Base-by-base conservation (phyloP, 2,888 invertebrate genomes). In the Margaritifera margaritifera region DNA sequence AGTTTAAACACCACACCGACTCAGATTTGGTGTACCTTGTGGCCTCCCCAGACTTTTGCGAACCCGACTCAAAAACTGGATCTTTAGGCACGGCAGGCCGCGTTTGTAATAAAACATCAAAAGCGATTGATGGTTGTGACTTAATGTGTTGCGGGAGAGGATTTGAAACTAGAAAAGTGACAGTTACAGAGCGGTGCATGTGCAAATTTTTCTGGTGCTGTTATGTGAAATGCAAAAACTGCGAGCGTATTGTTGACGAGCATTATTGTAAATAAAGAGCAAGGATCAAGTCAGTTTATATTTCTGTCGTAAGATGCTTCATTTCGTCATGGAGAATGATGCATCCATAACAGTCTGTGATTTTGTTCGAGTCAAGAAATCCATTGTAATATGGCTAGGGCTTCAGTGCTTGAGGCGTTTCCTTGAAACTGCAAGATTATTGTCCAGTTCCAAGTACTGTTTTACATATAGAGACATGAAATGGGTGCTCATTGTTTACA, bases 181-280 rank as follows among this genome's bases (percentile, higher is more conserved):
- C 80, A 42, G 92, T 94, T 66, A 93, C 93, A 79, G 95, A 95
- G 87, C 93, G 96, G 80, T 98, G 98, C 90, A 93, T 95, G 86
- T 98, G 98, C 91, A 95, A 95, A 89, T 98, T 98, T 91, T 95
- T 96, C 90, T 98, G 98, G 98, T 98, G 98, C 92, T 98, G 98
- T 91, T 93, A 94, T 86, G 97, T 98, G 73, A 93, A 94, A 87
- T 98, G 97, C 91, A 94, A 96, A 91, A 94, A 94, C 71, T 98
- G 98, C 90, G 92, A 93, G 80, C 92, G 93, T 92, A 86, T 89
- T 71, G 92, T 94, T 69, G 95, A 96, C 86, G 92, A 94, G 71
- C 94, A 96, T 89, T 95, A 95, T 74, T 97, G 96, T 69, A 81
- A 81, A 64, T 81, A 74, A 81, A 24, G 42, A 51, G 25, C 19